Base-by-base conservation (phyloP, 2,888 invertebrate species). In the Hydriomena furcata region DNA sequence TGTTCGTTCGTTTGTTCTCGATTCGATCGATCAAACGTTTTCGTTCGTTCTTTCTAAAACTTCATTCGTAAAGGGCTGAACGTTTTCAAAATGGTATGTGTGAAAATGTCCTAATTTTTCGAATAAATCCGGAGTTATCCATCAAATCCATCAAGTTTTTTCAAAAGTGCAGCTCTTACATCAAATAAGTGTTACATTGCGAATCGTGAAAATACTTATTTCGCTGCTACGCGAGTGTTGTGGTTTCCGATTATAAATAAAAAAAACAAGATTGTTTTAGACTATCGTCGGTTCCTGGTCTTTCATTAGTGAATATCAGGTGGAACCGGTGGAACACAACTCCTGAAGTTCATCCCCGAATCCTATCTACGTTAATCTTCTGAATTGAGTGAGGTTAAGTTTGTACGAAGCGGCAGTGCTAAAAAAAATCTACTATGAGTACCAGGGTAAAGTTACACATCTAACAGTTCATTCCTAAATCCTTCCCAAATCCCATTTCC, bases 391-490 rank as follows among this genome's bases (percentile, higher is more conserved):
- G 13, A 37, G 37, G 37, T 37, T 37, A 37, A 17, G 25, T 37
- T 37, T 12, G 31, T n/a, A 13, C 13, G 17, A 17, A 17, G 17
- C 17, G 17, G 17, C 4, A 17, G 17, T 17, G 17, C 2, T 17
- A 17, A 17, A 3, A 17, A 3, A n/a, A n/a, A n/a, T 17, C 17
- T 4, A 17, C 17, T 17, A 17, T 47, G 7, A 28, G 21, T 78
- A 81, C 57, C 81, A 97, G 97, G 96, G 94, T 72, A 99, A 98
- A 89, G 97, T 99, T 63, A 99, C n/a, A n/a, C n/a, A n/a, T n/a
- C n/a, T n/a, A n/a, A n/a, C n/a, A n/a, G n/a, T n/a, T n/a, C n/a
- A 17, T 4, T 17, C n/a, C n/a, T n/a, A n/a, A n/a, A n/a, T n/a
- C n/a, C 2, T 17, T 3, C 4, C 17, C 4, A 4, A 4, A 17